phyloP scores from a whole-genome alignment of 2,888 invertebrate genomes.

The Hoplodrina ambigua region DNA sequence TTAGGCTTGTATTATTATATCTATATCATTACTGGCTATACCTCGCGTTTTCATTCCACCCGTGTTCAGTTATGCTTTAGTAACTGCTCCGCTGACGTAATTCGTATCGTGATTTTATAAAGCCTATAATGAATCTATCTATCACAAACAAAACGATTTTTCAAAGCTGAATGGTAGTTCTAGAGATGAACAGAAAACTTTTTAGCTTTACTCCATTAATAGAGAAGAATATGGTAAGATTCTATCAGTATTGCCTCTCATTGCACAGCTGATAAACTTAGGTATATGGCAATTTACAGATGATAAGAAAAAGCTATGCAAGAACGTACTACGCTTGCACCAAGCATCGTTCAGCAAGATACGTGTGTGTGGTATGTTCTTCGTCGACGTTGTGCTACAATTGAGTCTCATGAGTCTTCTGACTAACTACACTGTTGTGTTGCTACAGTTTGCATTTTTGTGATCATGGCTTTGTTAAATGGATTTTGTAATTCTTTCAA shows the following conservation, averaged over 20 bases:
- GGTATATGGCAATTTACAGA: neutral
- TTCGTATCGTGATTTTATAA: no score
- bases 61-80: no score
- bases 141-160: no score
- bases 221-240: neutral
- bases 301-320: neutral
- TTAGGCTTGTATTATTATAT: no score
- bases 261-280: neutral
- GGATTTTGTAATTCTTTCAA: neutral
- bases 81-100: no score
- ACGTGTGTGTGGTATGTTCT: neutral
- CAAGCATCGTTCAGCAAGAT: neutral
- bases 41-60: no score
- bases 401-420: neutral
- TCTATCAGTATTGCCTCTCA: neutral
- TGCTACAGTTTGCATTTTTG: neutral
- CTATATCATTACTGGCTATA: no score
- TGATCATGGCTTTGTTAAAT: neutral
- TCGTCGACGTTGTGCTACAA: neutral
- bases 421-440: neutral
- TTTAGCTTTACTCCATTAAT: no score
- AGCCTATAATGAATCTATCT: no score
- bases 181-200: no score
- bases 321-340: neutral
- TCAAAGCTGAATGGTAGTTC: no score